These are phyloP conservation scores for Phaonia tiefii DNA, from an alignment of 2,888 invertebrate genomes.

Conservation along the genomic window DNA sequence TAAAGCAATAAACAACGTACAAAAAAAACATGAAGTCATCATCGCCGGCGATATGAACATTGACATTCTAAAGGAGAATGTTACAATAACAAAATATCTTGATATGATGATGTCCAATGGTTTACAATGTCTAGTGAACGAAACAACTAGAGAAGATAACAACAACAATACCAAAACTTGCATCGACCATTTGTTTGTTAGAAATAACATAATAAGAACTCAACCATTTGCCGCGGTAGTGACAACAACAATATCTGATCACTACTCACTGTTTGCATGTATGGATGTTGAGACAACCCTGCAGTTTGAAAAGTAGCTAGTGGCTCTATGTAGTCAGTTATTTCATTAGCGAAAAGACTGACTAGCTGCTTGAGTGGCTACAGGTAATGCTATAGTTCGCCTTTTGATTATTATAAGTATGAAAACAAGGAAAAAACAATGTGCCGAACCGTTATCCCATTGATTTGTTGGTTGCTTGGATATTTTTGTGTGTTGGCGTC, in stretches of 20 bases:
- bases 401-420: no score
- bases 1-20: background rate
- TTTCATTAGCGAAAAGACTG: no score
- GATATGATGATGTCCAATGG: background rate
- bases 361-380: no score
- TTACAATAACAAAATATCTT: background rate
- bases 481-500: no score
- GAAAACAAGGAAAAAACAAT: no score
- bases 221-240: background rate
- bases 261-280: no score
- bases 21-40: background rate
- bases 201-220: background rate
- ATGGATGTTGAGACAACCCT: no score
- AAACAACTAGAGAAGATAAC: background rate
- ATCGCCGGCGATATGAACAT: slow-evolving; percentile 20
- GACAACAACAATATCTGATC: background rate
- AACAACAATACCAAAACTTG: background rate
- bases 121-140: background rate
- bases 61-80: background rate
- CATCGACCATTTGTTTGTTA: background rate
- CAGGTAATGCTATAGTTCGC: no score
- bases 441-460: no score
- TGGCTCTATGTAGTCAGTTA: no score
- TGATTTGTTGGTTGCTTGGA: no score
- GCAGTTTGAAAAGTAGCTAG: no score